phyloP scores from a whole-genome alignment of 2,113 vertebrate genomes.

The Xyliphius kryptos region DNA sequence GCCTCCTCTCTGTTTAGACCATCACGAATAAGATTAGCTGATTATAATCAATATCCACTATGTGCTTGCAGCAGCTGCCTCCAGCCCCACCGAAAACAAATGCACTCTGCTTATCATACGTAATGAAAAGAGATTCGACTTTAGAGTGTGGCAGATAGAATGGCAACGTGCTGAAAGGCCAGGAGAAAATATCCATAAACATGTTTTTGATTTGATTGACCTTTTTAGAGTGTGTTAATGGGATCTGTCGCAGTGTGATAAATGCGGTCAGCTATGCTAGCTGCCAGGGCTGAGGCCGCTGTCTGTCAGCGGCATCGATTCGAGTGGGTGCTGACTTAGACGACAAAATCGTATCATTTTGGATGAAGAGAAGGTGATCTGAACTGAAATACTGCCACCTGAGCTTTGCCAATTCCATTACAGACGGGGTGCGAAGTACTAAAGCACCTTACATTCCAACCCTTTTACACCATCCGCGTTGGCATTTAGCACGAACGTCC shows the following conservation, averaged over 20 bases:
- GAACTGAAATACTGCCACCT: neutral
- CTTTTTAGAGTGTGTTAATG: slow-evolving; percentile 42
- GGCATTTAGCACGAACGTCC: slow-evolving; percentile 6
- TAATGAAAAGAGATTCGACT: slow-evolving; percentile 23
- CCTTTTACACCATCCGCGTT: neutral
- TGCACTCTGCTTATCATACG: slow-evolving; percentile 14
- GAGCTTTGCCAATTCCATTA: neutral
- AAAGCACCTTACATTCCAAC: neutral
- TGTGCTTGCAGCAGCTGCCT: neutral
- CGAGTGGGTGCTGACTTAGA: slow-evolving; percentile 26
- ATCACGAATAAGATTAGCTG: slow-evolving; percentile 7
- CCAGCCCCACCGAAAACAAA: slow-evolving; percentile 16
- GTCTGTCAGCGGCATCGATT: slow-evolving; percentile 35
- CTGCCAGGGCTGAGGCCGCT: slow-evolving; percentile 20
- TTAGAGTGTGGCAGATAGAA: slow-evolving; percentile 25
- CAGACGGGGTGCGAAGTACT: neutral
- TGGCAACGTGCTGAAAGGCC: slow-evolving; percentile 18
- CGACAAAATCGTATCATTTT: slow-evolving; percentile 38
- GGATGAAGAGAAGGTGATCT: slow-evolving; percentile 27
- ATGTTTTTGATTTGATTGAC: slow-evolving; percentile 45
- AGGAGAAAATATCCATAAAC: slow-evolving; percentile 43
- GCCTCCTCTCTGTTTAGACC: neutral
- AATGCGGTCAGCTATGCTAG: slow-evolving; percentile 32
- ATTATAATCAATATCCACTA: slow-evolving; percentile 26
- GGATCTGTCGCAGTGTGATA: slow-evolving; percentile 41